These are phyloP conservation scores for Pseudomyrmex gracilis DNA, from an alignment of 1,140 invertebrate species.

Conservation along the genomic window DNA sequence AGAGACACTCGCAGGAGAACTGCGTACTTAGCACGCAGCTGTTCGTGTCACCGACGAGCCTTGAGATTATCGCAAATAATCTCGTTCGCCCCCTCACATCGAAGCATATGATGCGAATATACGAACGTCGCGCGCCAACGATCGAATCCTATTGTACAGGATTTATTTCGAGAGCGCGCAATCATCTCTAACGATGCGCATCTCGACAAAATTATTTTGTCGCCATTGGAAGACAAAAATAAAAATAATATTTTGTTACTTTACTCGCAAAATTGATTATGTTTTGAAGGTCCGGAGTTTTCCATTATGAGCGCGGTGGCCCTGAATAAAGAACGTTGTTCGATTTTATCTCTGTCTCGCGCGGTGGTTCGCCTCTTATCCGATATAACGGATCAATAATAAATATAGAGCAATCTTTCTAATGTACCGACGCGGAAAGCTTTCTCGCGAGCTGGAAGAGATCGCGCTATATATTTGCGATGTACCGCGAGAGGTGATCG, in stretches of 20 bases:
- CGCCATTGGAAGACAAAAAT: background rate
- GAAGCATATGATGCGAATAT: constrained; percentile 26
- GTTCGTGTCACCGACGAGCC: constrained; percentile 27
- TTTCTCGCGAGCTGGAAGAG: constrained; percentile 26
- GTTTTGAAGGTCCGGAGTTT: background rate
- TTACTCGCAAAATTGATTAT: too few relatives aligned
- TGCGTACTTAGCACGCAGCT: constrained; percentile 40
- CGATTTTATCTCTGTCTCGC: constrained; percentile 33
- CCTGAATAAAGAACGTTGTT: constrained; percentile 14
- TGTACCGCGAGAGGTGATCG: constrained; percentile 37
- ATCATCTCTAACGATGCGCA: background rate
- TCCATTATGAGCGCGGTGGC: background rate
- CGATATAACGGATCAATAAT: constrained; percentile 48
- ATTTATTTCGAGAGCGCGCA: background rate
- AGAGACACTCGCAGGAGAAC: background rate
- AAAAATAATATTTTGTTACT: background rate
- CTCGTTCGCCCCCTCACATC: background rate
- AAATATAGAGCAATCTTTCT: constrained; percentile 61
- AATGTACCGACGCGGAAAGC: constrained; percentile 39
- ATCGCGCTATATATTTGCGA: constrained; percentile 18
- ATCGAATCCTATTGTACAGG: background rate
- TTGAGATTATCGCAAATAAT: constrained; percentile 45
- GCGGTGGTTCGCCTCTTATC: background rate
- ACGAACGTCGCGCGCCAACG: constrained; percentile 27
- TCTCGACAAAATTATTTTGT: background rate